Evolutionary conservation across 2,113 vertebrate species (phyloP).

Genomic region (Tor tambroides): DNA sequence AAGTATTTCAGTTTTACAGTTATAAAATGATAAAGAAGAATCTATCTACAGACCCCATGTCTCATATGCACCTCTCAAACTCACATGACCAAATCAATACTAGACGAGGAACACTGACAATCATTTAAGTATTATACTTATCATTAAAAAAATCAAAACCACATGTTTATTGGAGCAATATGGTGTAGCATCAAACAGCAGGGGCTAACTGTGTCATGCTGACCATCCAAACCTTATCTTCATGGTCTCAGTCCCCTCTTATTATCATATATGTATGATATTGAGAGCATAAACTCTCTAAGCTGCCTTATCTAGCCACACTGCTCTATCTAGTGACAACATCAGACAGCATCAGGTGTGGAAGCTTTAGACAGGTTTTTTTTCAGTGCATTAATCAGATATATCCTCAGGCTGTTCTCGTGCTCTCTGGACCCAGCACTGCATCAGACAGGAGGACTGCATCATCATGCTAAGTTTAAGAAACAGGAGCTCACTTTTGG

Average conservation of each 20-base stretch:
- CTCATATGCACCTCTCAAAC: background rate
- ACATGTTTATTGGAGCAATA: background rate
- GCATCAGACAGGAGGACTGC: background rate
- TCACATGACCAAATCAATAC: background rate
- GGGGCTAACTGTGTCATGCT: background rate
- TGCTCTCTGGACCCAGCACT: background rate
- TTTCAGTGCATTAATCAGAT: background rate
- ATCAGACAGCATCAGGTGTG: slow-evolving; percentile 22
- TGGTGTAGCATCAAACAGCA: background rate
- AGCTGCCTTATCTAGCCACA: background rate
- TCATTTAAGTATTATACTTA: background rate
- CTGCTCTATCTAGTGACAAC: background rate
- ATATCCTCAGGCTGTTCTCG: background rate
- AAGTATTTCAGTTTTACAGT: background rate
- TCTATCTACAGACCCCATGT: background rate
- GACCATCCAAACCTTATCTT: background rate
- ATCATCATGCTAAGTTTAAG: background rate
- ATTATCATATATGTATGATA: background rate
- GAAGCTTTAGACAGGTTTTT: background rate
- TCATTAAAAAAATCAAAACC: background rate
- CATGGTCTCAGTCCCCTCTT: background rate
- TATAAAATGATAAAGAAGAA: background rate
- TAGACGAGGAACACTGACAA: background rate
- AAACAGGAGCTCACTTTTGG: background rate
- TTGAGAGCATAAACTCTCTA: background rate